A percentile compares a stretch with the other conserved stretches of the same genome.
Evolutionary conservation across 2,797 vertebrate species (phyloP).

Genomic region (Notoglanidium macrostoma): DNA sequence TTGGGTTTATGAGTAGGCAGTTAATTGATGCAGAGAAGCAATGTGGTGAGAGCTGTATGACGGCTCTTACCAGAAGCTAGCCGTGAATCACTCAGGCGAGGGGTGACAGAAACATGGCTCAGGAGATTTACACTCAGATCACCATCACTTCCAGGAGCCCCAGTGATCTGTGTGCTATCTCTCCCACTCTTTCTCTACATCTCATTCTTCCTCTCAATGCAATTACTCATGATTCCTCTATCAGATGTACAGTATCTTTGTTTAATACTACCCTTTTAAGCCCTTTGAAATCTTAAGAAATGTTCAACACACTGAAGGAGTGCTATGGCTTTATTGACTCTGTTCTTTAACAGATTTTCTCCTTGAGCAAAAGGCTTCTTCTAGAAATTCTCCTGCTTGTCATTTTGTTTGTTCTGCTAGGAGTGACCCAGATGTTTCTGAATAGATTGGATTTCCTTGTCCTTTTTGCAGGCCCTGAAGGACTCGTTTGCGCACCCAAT

Average conservation of each 20-base stretch:
- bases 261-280: background rate
- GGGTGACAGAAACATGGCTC: constrained; percentile 64
- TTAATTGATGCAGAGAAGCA: constrained; percentile 58
- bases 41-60: constrained; percentile 53
- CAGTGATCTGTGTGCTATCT: constrained; percentile 47
- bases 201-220: constrained; percentile 22
- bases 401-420: constrained; percentile 13
- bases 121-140: constrained; percentile 59
- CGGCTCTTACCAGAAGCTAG: constrained; percentile 61
- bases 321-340: background rate
- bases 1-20: constrained; percentile 48
- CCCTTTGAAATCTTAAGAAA: background rate
- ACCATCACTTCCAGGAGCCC: constrained; percentile 59
- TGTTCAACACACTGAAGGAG: background rate
- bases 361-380: background rate
- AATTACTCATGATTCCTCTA: constrained; percentile 11
- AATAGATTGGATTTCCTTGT: constrained; percentile 15
- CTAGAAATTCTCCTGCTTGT: background rate
- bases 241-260: constrained; percentile 24
- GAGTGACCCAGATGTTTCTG: constrained; percentile 16
- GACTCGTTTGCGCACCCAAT: background rate
- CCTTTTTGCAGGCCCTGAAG: constrained; percentile 15
- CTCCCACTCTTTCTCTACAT: constrained; percentile 4
- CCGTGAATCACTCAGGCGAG: constrained; percentile 63
- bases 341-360: constrained; percentile 26